A percentile compares a stretch with the other conserved stretches of the same genome.
These are phyloP conservation scores for Coecobrya sp. DNA, from an alignment of 2,888 invertebrate genomes.

Conservation along the genomic window DNA sequence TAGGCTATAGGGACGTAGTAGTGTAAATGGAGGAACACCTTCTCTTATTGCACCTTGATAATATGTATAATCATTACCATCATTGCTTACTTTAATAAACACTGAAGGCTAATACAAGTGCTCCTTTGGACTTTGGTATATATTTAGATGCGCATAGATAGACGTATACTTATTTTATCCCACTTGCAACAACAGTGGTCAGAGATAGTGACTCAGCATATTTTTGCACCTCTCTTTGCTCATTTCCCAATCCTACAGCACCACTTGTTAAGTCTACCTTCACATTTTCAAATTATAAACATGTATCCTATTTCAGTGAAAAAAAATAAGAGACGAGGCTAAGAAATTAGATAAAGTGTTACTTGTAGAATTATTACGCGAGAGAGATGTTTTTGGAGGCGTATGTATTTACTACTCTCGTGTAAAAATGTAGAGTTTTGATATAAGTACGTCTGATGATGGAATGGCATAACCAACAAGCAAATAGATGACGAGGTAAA, in stretches of 20 bases:
- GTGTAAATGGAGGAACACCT: constrained; percentile 48
- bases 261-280: constrained; percentile 69
- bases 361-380: constrained; percentile 54
- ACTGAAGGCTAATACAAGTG: constrained; percentile 41
- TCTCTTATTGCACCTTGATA: constrained; percentile 55
- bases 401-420: constrained; percentile 50
- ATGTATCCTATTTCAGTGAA: constrained; percentile 75
- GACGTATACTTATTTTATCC: background rate
- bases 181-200: constrained; percentile 57
- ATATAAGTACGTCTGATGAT: constrained; percentile 37
- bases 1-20: background rate
- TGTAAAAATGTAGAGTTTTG: constrained; percentile 34
- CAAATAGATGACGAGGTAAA: constrained; percentile 68
- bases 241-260: constrained; percentile 64
- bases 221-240: constrained; percentile 67
- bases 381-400: constrained; percentile 71
- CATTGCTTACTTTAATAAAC: constrained; percentile 43
- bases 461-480: constrained; percentile 58
- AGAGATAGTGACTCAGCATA: constrained; percentile 69
- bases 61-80: constrained; percentile 52
- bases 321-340: constrained; percentile 43
- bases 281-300: constrained; percentile 75
- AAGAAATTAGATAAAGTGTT: constrained; percentile 69
- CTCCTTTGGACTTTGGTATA: background rate
- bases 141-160: background rate